Conservation (phyloP, 2,888 invertebrate genomes). For the Zaprionus obscuricornis region DNA sequence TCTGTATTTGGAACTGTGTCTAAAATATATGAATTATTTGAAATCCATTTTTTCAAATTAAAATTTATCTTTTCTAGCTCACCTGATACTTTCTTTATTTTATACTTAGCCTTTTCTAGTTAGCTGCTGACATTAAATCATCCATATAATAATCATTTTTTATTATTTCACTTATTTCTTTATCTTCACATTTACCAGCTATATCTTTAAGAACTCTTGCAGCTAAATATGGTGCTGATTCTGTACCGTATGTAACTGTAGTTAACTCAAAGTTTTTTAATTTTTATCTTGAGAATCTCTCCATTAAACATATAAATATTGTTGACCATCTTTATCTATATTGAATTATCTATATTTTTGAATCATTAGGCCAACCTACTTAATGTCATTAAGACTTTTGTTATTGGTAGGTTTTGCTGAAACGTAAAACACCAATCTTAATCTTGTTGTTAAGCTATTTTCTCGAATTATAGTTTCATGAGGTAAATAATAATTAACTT, state of each 20-base stretch:
- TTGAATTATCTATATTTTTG: no score
- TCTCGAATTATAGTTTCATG: no score
- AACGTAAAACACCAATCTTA: no score
- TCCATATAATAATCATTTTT: neutral
- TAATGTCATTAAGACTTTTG: no score
- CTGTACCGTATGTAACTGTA: constrained; percentile 2
- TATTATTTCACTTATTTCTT: neutral
- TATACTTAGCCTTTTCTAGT: neutral
- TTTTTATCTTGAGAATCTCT: neutral
- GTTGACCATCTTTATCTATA: no score
- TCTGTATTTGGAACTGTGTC: neutral
- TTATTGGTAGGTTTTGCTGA: no score
- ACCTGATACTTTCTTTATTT: neutral
- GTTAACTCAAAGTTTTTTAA: constrained; percentile 1
- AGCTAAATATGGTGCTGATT: neutral
- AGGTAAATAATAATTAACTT: no score
- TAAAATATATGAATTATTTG: neutral
- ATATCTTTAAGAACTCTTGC: neutral
- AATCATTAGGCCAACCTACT: no score
- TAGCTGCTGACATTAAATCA: no score
- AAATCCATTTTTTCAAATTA: constrained; percentile 1
- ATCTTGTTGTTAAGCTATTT: no score
- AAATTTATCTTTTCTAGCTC: neutral
- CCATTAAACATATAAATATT: no score
- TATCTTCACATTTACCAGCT: neutral